Percentiles rank a stretch among this genome's conserved stretches.
phyloP scores from a whole-genome alignment of 1,140 invertebrate genomes.

The Philopotamus ludificatus region DNA sequence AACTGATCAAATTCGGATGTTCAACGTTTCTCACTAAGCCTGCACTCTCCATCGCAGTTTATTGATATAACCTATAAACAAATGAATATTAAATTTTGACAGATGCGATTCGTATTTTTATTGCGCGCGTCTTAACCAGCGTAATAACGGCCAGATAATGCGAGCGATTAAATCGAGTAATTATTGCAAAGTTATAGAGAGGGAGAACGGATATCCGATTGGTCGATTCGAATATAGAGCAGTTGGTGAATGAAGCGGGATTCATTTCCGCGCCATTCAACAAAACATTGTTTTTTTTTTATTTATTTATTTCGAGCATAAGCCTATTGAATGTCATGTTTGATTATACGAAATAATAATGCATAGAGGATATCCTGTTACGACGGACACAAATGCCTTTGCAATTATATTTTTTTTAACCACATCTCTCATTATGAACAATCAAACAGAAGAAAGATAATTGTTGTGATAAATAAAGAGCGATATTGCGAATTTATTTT shows the following conservation, averaged over 20 bases:
- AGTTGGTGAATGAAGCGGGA: constrained; percentile 16
- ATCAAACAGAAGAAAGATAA: too few species aligned
- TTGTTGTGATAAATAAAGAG: too few species aligned
- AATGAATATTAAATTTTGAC: not conserved
- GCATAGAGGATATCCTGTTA: constrained; percentile 17
- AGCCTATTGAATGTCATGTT: constrained; percentile 19
- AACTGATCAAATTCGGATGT: constrained; percentile 15
- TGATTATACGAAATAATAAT: constrained; percentile 25
- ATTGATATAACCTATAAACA: not conserved
- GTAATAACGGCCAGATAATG: too few species aligned
- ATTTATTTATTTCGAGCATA: constrained; percentile 3
- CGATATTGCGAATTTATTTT: too few species aligned
- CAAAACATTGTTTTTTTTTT: constrained; percentile 17
- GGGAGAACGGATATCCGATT: constrained; percentile 21
- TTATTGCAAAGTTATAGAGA: too few species aligned
- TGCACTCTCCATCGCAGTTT: constrained; percentile 3
- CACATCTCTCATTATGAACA: too few species aligned
- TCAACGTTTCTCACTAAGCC: constrained; percentile 13
- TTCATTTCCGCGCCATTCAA: constrained; percentile 28
- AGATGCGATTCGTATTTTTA: not conserved
- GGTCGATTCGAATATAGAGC: constrained; percentile 7
- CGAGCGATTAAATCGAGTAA: too few species aligned
- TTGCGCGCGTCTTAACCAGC: too few species aligned
- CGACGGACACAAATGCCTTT: constrained; percentile 1
- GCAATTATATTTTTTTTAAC: constrained; percentile 7